Evolutionary conservation across 2,113 vertebrate genomes (phyloP), one percentile per base, ranked within the genome.

Genomic region (Notiomystis cincta): DNA sequence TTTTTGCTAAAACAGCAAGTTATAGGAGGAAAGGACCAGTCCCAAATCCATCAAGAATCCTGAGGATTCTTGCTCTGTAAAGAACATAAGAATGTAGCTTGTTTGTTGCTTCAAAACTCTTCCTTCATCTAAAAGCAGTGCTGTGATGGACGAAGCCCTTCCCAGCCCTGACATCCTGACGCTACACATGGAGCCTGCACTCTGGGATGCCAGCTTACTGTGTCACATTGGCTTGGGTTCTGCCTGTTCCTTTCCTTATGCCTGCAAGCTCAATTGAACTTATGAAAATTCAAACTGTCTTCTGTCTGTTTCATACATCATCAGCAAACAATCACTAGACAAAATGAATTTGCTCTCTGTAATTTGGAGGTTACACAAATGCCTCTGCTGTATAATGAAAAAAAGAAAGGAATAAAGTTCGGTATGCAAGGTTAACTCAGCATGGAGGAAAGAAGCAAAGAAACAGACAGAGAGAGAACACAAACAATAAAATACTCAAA

Each of bases 291-390:
- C 92, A 97, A 96, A 97, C 90, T 92, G 91, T 95, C 91, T 97
- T 96, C 96, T 96, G 88, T 93, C 95, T 84, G 94, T 91, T 97
- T 93, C 79, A 71, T 96, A 96, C 90, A 96, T 95, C 84, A 96
- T 96, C 93, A 96, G 92, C 89, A 97, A 96, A 95, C 95, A 97
- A 96, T 93, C 96, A 85, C 47, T 89, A 95, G 94, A 97, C 92
- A 93, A 96, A 95, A 97, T 87, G 94, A 94, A 97, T 97, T 95
- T 96, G 67, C 83, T 96, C 23, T 91, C 72, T 87, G 77, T 84
- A 92, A 97, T 73, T 97, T 90, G 87, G 40, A 96, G 71, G 38
- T 93, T 90, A 95, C 81, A 40, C 64, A 89, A 95, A 95, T 58
- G 69, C 62, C 45, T 96, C 79, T 81, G 67, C 88, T 92, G 88